Evolutionary conservation across 2,888 invertebrate species (phyloP).

Genomic region (Dynastes hyllus): DNA sequence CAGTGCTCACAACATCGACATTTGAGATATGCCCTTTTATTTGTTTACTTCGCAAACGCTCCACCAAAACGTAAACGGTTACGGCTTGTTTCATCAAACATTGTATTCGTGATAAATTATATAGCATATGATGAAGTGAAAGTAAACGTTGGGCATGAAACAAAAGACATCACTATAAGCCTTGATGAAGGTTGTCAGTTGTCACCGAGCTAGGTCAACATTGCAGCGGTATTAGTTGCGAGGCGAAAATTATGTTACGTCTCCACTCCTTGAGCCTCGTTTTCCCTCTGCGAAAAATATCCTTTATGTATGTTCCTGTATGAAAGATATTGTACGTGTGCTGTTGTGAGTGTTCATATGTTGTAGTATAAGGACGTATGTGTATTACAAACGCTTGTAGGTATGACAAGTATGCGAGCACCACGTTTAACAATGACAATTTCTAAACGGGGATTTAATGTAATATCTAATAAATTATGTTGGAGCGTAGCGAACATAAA

Average conservation of each 20-base stretch:
- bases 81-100: constrained; percentile 44
- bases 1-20: no score
- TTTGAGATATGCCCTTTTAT: not conserved
- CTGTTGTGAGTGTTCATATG: no score
- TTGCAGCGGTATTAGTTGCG: constrained; percentile 1
- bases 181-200: constrained; percentile 64
- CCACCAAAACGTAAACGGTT: not conserved
- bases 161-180: constrained; percentile 59
- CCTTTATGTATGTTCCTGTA: no score
- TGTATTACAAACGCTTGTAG: not conserved
- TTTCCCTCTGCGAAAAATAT: not conserved
- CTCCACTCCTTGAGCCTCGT: not conserved
- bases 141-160: constrained; percentile 60
- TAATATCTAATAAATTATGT: constrained; percentile 28
- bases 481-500: constrained; percentile 5
- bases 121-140: constrained; percentile 60
- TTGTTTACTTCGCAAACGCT: not conserved
- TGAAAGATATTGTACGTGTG: not conserved
- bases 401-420: constrained; percentile 1
- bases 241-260: constrained; percentile 27
- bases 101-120: constrained; percentile 51
- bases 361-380: no score
- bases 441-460: constrained; percentile 34
- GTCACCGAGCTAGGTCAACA: constrained; percentile 59
- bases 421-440: constrained; percentile 10